Evolutionary conservation across 2,888 invertebrate species (phyloP).

Genomic region (Abrostola triplasia): DNA sequence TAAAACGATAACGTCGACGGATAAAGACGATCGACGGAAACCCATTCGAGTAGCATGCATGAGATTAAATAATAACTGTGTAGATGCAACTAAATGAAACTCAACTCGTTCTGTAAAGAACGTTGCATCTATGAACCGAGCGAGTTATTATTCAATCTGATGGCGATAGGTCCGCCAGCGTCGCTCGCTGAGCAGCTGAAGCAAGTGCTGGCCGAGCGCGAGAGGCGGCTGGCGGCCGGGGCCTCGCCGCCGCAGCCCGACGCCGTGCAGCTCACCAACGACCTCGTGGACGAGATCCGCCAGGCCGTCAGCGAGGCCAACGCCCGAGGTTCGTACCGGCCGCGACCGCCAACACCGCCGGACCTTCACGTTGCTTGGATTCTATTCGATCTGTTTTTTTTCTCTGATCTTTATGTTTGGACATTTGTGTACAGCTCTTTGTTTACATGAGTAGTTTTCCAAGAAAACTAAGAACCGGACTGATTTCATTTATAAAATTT

Average conservation of each 20-base stretch:
- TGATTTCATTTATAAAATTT: constrained; percentile 27
- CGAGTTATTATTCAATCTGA: constrained; percentile 39
- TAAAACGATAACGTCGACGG: constrained; percentile 17
- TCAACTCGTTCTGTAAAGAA: constrained; percentile 1
- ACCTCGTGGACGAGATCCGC: constrained; percentile 95
- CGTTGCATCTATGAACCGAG: constrained; percentile 8
- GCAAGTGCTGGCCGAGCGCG: constrained; percentile 95
- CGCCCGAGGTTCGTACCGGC: constrained; percentile 90
- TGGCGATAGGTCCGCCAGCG: constrained; percentile 90
- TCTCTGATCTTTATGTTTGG: constrained; percentile 43
- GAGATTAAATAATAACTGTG: constrained; percentile 42
- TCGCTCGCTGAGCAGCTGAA: constrained; percentile 95
- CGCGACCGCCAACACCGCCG: constrained; percentile 31
- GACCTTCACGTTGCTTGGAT: constrained; percentile 34
- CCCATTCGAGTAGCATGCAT: constrained; percentile 23
- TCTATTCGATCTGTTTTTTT: constrained; percentile 26
- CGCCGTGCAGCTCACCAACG: constrained; percentile 92
- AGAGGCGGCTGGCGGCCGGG: constrained; percentile 90
- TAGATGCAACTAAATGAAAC: constrained; percentile 25
- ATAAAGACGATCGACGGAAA: constrained; percentile 1
- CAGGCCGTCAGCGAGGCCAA: constrained; percentile 96
- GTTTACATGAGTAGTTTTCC: constrained; percentile 16
- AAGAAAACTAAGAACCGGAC: too few relatives aligned
- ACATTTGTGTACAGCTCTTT: constrained; percentile 32
- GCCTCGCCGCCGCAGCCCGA: constrained; percentile 80